phyloP scores from a whole-genome alignment of 2,888 invertebrate genomes.

The Cylloceria caligata region DNA sequence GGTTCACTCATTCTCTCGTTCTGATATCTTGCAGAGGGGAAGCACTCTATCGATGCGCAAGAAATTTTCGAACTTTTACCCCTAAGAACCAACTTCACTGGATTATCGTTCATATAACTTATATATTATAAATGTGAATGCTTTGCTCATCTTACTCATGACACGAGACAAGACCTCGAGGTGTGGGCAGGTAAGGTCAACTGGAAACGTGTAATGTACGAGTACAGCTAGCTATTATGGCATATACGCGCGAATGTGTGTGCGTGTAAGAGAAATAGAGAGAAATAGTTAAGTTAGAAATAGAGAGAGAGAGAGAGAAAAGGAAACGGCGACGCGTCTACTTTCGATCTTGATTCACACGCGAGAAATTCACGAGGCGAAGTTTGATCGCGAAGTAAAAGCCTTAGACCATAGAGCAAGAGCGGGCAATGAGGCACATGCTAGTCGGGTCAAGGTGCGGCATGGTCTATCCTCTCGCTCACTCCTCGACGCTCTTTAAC shows the following conservation, averaged over 20 bases:
- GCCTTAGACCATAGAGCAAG: slow-evolving; percentile 70
- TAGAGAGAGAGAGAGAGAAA: slow-evolving; percentile 25
- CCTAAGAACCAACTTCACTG: slow-evolving; percentile 47
- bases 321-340: slow-evolving; percentile 58
- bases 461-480: slow-evolving; percentile 55
- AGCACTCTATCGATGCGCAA: slow-evolving; percentile 3
- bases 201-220: slow-evolving; percentile 38
- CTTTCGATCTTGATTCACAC: slow-evolving; percentile 83
- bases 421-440: slow-evolving; percentile 36
- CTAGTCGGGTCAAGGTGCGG: slow-evolving; percentile 70
- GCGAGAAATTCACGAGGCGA: slow-evolving; percentile 78
- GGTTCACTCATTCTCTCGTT: slow-evolving; percentile 17
- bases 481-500: slow-evolving; percentile 48
- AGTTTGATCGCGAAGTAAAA: slow-evolving; percentile 74
- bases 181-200: slow-evolving; percentile 79
- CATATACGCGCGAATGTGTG: too few relatives aligned
- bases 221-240: not conserved
- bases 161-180: slow-evolving; percentile 31
- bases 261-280: not conserved
- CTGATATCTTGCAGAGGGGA: slow-evolving; percentile 5
- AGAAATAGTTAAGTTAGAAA: not conserved
- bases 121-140: slow-evolving; percentile 56
- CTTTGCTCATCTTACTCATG: slow-evolving; percentile 47
- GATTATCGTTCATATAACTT: slow-evolving; percentile 52
- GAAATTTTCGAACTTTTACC: slow-evolving; percentile 53